Evolutionary conservation across 2,113 vertebrate species (phyloP), one percentile per base, ranked within the genome.

Genomic region (Ameiurus melas): DNA sequence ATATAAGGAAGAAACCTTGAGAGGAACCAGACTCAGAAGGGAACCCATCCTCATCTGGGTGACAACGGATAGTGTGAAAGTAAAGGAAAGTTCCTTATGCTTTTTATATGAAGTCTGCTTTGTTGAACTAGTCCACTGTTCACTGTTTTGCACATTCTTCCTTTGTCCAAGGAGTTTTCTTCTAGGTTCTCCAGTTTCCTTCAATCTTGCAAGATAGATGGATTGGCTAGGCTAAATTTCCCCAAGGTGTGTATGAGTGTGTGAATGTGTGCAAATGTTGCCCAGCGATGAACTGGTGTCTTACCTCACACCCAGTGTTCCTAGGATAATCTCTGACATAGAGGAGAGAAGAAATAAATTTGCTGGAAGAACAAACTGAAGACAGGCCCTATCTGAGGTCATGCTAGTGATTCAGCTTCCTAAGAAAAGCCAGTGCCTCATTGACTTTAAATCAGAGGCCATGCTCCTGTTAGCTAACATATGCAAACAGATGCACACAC

Each of bases 391-490:
- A 68, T 79, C n/a, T 70, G 19, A 86, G 58, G 66, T 86, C 47
- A 83, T 36, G 33, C n/a, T 39, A 9, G 58, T 33, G 64, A 77
- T 88, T 51, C n/a, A 79, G 39, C 25, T n/a, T 84, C 58, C 39
- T 77, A 84, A 77, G 58, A 22, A 64, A 78, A 84, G 70, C 25
- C 80, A 17, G 53, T 66, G 68, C 62, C 43, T 75, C 10, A 78
- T 27, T 53, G 22, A 7, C 12, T 53, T 57, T 75, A 84, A 77
- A 88, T 25, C 4, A 53, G n/a, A 75, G 22, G 27, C 27, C 10
- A 70, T 47, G 17, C 10, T 87, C n/a, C 39, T 77, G 27, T 88
- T 88, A 84, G 43, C 20, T 27, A 85, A 88, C 25, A 83, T 25
- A 64, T 43, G n/a, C 58, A 77, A 36, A 82, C 36, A 53, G 27